Evolutionary conservation across 2,888 invertebrate genomes (phyloP), one percentile per base, ranked within the genome.

Genomic region (Dendrolimus houi): DNA sequence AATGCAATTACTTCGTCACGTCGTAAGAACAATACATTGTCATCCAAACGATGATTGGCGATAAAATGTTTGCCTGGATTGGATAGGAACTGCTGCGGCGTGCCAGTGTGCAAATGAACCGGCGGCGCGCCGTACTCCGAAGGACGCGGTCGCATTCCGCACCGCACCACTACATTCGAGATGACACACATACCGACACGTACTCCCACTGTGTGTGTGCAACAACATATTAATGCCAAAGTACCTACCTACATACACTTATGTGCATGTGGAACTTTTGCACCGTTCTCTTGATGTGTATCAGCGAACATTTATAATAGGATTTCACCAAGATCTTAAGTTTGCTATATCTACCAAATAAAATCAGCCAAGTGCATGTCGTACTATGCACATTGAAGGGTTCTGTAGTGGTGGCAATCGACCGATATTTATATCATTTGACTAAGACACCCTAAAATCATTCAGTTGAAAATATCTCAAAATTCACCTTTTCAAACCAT

Each of bases 81-180:
- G 79, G 75, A 74, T 77, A 71, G 75, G 72, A 76, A 74, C 74
- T 69, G 72, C 64, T 77, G 72, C 74, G 85, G 72, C 80, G 75
- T 73, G 83, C 72, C 79, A 83, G 82, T 87, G 85, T 87, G 89
- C 87, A 87, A 87, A 87, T 87, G 87, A 85, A 82, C 79, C 81
- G 81, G 74, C 77, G 81, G 74, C 77, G 78, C 77, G 76, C 74
- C 80, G 84, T 83, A 83, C 81, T 81, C 72, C 85, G 88, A 89
- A 89, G 89, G 89, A 89, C 89, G 87, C 81, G 88, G 81, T 87
- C 89, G 88, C 89, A 89, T 89, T 89, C 89, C 89, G 68, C 72
- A 68, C 74, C 79, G 72, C 82, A 81, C 84, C 74, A 81, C 77
- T 73, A 81, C 85, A 82, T 66, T 65, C 74, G 75, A 79, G 79